Evolutionary conservation across 2,888 invertebrate genomes (phyloP).

Genomic region (Hermaeophaga mercurialis): DNA sequence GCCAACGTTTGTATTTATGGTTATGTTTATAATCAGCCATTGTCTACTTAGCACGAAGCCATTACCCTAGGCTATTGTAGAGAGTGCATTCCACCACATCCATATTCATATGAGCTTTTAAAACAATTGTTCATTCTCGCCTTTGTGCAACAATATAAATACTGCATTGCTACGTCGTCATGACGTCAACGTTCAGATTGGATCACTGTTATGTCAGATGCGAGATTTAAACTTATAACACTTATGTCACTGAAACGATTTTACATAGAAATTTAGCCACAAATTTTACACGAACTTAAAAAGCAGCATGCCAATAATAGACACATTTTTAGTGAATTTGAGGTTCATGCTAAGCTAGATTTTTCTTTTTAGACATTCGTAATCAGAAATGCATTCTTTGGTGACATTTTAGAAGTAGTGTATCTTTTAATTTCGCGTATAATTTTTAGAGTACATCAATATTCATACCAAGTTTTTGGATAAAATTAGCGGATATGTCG

Average conservation of each 20-base stretch:
- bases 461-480: too few relatives aligned
- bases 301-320: too few relatives aligned
- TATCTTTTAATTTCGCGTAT: too few relatives aligned
- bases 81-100: slow-evolving; percentile 54
- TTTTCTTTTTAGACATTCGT: too few relatives aligned
- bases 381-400: too few relatives aligned
- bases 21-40: slow-evolving; percentile 58
- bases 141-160: slow-evolving; percentile 48
- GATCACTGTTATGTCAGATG: slow-evolving; percentile 18
- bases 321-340: too few relatives aligned
- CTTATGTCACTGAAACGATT: background rate
- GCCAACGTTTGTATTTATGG: slow-evolving; percentile 56
- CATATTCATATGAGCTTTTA: slow-evolving; percentile 57
- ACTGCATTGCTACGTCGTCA: slow-evolving; percentile 32
- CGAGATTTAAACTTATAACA: background rate
- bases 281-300: too few relatives aligned
- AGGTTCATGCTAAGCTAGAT: too few relatives aligned
- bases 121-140: slow-evolving; percentile 56
- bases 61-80: slow-evolving; percentile 55
- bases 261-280: too few relatives aligned
- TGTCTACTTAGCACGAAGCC: slow-evolving; percentile 57
- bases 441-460: too few relatives aligned
- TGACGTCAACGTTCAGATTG: slow-evolving; percentile 21
- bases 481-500: too few relatives aligned
- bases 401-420: too few relatives aligned